Evolutionary conservation across 2,888 invertebrate genomes (phyloP).

Genomic region (Lottia gigantea): DNA sequence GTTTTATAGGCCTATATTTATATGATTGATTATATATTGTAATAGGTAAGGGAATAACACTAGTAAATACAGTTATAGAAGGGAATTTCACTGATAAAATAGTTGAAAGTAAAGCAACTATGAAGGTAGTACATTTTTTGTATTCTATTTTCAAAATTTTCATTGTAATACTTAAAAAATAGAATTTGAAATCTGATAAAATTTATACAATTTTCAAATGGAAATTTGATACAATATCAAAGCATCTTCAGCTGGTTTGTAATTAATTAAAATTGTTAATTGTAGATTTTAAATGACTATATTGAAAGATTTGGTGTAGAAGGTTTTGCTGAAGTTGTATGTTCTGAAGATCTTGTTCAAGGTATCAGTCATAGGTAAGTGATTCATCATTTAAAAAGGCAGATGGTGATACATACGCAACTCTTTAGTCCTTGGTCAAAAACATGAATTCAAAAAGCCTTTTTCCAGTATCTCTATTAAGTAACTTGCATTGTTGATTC

Average conservation of each 20-base stretch:
- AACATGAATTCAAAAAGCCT: no score
- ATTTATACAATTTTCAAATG: no score
- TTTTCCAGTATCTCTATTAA: no score
- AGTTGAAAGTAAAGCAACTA: constrained; percentile 19
- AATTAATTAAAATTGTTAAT: neutral
- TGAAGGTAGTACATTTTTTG: constrained; percentile 19
- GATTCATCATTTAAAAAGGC: no score
- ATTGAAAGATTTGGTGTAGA: constrained; percentile 96
- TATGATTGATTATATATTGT: neutral
- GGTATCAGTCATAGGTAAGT: constrained; percentile 87
- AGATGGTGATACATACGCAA: no score
- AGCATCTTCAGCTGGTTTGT: no score
- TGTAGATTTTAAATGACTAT: constrained; percentile 77
- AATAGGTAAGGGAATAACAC: constrained; percentile 33
- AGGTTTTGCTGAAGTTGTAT: constrained; percentile 94
- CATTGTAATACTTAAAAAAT: no score
- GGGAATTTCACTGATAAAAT: constrained; percentile 23
- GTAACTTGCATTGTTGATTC: no score
- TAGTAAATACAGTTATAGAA: constrained; percentile 29
- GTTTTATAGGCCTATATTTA: no score
- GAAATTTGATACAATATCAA: no score
- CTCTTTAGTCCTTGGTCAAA: no score
- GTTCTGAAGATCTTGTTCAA: constrained; percentile 83
- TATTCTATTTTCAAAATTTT: neutral
- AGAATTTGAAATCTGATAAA: no score